Base-by-base conservation (phyloP, 2,113 vertebrate species). In the Syngnathus typhle region DNA sequence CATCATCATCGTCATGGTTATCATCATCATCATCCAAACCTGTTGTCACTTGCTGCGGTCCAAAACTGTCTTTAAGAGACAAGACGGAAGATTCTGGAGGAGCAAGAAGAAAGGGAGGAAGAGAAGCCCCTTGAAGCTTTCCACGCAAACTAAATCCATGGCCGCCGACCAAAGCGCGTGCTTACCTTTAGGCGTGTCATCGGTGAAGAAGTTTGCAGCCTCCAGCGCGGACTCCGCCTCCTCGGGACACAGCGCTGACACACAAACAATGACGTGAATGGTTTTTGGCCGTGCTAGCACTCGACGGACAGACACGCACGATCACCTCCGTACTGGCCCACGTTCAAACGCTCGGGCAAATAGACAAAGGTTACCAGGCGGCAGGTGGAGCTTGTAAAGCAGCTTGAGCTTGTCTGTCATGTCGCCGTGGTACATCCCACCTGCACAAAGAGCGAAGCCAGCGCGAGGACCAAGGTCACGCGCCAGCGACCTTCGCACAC, bases 341-440 rank as follows among this genome's bases (percentile, higher is more conserved):
- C 16, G 12, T 5, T 4, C 13, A 4, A 11, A 8, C 8, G 41
- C 7, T 11, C 39, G 44, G 7, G 16, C 16, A 54, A n/a, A 23
- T 1, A 37, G 18, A 36, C 4, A 74, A 5, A 64, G 60, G 11
- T 70, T 75, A 99, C 97, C 96, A 76, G 96, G 97, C 36, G 95
- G 95, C 49, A 99, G 83, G 79, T 99, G 96, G 18, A 99, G 90
- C 84, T 98, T 99, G 89, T 96, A 99, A 6, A 99, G 91, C 5
- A 94, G 88, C 85, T 98, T 98, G 59, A 99, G 90, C 85, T 98
- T 99, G 73, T 98, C 96, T 0, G 92, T 98, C 85, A 99, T 92
- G 84, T 99, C 97, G 13, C 97, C 95, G 1, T 98, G 96, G 88
- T 94, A 98, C 96, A 98, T 95, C 37, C 93, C 93, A 83, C 95